These are phyloP conservation scores for Neomonachus schauinslandi DNA, from an alignment of 2,113 vertebrate species.

Conservation along the genomic window DNA sequence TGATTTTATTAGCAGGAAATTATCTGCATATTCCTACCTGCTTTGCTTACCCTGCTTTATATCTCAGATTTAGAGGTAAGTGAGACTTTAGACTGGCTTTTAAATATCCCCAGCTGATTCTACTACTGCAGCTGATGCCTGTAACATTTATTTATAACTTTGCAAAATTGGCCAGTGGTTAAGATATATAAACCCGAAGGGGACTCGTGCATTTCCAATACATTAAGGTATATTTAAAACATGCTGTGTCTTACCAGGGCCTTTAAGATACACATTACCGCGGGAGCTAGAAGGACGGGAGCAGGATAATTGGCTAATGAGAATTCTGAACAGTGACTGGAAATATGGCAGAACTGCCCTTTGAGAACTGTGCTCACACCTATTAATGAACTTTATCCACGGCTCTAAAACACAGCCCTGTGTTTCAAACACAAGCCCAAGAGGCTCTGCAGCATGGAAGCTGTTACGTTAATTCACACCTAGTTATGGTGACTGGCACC, in stretches of 20 bases:
- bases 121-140: conserved; percentile 68
- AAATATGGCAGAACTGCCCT: conserved; percentile 79
- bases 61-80: conserved; percentile 78
- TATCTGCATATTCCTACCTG: conserved; percentile 76
- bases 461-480: conserved; percentile 78
- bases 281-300: conserved; percentile 64
- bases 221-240: conserved; percentile 84
- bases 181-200: conserved; percentile 82
- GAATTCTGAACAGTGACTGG: conserved; percentile 81
- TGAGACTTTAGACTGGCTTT: conserved; percentile 78
- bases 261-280: conserved; percentile 79
- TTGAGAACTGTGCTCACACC: conserved; percentile 81
- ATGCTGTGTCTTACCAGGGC: conserved; percentile 79
- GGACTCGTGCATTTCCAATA: conserved; percentile 77
- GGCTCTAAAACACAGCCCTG: conserved; percentile 73
- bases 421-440: conserved; percentile 76
- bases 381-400: conserved; percentile 79
- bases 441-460: conserved; percentile 38
- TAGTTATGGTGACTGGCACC: conserved; percentile 80
- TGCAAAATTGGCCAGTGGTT: conserved; percentile 80
- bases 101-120: conserved; percentile 82
- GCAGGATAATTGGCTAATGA: conserved; percentile 81
- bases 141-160: conserved; percentile 85
- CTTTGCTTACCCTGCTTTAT: conserved; percentile 59
- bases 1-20: conserved; percentile 77